phyloP scores from a whole-genome alignment of 23 tunicate species.

The Oikopleura vanhoeffeni region DNA sequence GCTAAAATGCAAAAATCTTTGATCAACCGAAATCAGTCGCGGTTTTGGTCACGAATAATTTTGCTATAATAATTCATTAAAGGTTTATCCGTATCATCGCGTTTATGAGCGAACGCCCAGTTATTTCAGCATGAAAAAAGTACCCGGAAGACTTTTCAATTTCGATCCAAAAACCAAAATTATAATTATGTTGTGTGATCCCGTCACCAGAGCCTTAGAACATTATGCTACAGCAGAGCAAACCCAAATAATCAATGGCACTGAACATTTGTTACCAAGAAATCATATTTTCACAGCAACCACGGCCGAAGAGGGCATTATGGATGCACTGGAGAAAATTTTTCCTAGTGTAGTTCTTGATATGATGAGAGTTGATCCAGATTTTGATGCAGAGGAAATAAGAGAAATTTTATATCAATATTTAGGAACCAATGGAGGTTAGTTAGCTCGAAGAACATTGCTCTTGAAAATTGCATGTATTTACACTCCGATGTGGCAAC shows the following conservation, averaged over 20 bases:
- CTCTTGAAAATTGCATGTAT: too few species aligned
- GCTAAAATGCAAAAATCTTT: too few species aligned
- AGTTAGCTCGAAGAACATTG: too few species aligned
- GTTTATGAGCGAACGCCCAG: background rate
- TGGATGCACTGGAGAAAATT: background rate
- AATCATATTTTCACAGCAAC: background rate
- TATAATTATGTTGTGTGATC: background rate
- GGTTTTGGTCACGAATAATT: too few species aligned
- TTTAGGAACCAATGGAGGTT: background rate
- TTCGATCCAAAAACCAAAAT: background rate
- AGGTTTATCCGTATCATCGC: slow-evolving; percentile 9
- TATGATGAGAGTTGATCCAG: background rate
- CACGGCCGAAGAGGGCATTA: background rate
- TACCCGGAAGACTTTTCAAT: background rate
- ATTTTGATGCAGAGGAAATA: background rate
- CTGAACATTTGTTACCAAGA: background rate
- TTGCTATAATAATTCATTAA: too few species aligned
- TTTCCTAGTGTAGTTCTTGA: background rate
- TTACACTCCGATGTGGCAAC: too few species aligned
- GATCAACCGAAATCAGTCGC: too few species aligned
- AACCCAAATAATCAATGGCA: background rate
- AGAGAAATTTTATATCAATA: background rate
- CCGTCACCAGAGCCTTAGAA: background rate
- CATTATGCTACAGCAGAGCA: background rate
- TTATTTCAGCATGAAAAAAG: background rate